Evolutionary conservation across 2,888 invertebrate species (phyloP), one percentile per base, ranked within the genome.

Genomic region (Dryadula phaetusa): DNA sequence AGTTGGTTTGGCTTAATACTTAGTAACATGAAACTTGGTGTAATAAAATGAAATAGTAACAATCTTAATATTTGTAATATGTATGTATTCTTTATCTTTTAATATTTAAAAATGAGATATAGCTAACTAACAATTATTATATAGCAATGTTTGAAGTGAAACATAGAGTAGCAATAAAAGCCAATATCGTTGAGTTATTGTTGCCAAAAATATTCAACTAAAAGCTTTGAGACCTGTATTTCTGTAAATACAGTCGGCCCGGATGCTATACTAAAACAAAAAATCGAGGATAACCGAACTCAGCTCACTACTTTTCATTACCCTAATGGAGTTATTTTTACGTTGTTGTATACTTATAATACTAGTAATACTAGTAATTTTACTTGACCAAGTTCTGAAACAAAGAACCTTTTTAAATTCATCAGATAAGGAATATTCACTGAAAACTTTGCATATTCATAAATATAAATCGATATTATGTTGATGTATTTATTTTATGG

Each of bases 251-350:
- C 67, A 64, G 58, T 52, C 40, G 49, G 62, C 58, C 52, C 54
- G 62, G 62, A 56, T 56, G 64, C 54, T 52, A 61, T 62, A 63
- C 53, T 67, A 42, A 63, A 66, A 66, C 60, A 64, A 68, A 66
- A 67, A 44, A 54, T 14, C 53, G 60, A 64, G 37, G 46, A 44
- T 37, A 53, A 20, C 63, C 52, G 63, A 63, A 28, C 28, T 32
- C 52, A 53, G 61, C 42, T 60, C 65, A 68, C 68, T 70, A 64
- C 63, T 70, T 64, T 61, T 44, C 68, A 64, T 66, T 70, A 70
- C 28, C 18, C 37, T 63, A 61, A 68, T 68, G 70, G 68, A 70
- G 52, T 66, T 64, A 62, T 61, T 66, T 66, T 66, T 62, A 47
- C 34, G 32, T 47, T 49, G 34, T 52, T 44, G 44, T 44, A 20